Evolutionary conservation across 2,797 vertebrate species (phyloP).

Genomic region (Serranus cabrilla): DNA sequence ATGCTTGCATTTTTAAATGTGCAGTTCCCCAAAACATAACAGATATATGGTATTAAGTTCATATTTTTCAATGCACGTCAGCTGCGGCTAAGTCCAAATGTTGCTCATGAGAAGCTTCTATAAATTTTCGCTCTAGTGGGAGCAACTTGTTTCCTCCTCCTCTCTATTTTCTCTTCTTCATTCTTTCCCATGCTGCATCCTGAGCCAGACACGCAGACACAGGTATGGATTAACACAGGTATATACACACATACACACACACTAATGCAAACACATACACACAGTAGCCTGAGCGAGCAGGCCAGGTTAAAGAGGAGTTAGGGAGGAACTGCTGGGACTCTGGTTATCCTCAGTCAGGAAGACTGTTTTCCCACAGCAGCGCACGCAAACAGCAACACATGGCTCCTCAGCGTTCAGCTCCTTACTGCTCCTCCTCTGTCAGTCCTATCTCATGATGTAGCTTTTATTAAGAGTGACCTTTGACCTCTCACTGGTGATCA

Average conservation of each 20-base stretch:
- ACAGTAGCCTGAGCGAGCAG: conserved; percentile 70
- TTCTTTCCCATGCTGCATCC: conserved; percentile 30
- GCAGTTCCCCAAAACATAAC: background rate
- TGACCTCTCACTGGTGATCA: conserved; percentile 18
- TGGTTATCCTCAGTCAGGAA: conserved; percentile 80
- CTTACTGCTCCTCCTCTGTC: conserved; percentile 33
- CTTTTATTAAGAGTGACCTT: conserved; percentile 38
- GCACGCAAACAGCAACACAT: conserved; percentile 52
- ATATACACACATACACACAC: conserved; percentile 18
- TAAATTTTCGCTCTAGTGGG: background rate
- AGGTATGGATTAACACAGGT: conserved; percentile 58
- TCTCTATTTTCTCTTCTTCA: conserved; percentile 4
- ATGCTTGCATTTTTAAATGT: background rate
- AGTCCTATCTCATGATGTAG: conserved; percentile 54
- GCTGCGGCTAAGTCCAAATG: background rate
- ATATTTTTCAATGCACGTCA: background rate
- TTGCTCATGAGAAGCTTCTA: conserved; percentile 1
- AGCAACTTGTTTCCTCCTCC: conserved; percentile 17
- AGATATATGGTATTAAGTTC: background rate
- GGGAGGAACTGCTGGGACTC: conserved; percentile 66
- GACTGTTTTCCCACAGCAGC: conserved; percentile 73
- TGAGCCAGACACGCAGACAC: conserved; percentile 46
- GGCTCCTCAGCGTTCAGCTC: conserved; percentile 37
- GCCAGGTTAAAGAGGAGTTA: conserved; percentile 69
- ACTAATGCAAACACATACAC: conserved; percentile 41